These are phyloP conservation scores for Xenops minutus DNA, from an alignment of 2,797 vertebrate species.

Conservation along the genomic window DNA sequence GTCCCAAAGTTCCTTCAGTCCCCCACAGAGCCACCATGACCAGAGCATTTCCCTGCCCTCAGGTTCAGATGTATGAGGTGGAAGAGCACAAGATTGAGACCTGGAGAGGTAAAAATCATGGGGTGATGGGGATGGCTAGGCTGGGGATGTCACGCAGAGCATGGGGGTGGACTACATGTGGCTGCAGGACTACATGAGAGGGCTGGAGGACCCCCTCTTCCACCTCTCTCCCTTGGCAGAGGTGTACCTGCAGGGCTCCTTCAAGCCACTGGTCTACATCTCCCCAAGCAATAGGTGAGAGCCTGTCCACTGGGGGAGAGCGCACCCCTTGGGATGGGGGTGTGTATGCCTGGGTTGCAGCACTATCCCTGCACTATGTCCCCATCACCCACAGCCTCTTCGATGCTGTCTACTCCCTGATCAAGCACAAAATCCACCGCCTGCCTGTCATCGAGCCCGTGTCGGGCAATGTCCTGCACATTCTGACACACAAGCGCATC, in stretches of 20 bases:
- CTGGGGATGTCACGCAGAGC: neutral
- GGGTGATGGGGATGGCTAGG: too few relatives aligned
- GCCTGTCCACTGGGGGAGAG: neutral
- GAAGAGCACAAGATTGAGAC: constrained; percentile 98
- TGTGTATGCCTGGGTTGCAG: neutral
- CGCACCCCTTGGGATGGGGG: fast-evolving
- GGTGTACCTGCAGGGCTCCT: constrained; percentile 79
- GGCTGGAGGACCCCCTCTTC: neutral
- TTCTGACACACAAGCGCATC: constrained; percentile 92
- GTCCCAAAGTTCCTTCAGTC: neutral
- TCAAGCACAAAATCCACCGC: constrained; percentile 90
- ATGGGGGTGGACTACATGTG: neutral
- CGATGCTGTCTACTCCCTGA: constrained; percentile 78
- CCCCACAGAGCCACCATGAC: neutral
- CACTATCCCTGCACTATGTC: neutral
- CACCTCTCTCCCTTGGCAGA: constrained; percentile 60
- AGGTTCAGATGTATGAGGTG: constrained; percentile 98
- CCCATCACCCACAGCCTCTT: constrained; percentile 69
- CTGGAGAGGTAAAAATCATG: constrained; percentile 86
- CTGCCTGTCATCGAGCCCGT: constrained; percentile 88
- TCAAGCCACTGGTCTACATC: constrained; percentile 78
- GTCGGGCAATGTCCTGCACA: constrained; percentile 89
- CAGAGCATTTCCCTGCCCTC: neutral
- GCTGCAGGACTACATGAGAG: neutral
- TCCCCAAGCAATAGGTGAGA: constrained; percentile 76